phyloP scores from a whole-genome alignment of 2,113 vertebrate species.

The Aptenodytes patagonicus region DNA sequence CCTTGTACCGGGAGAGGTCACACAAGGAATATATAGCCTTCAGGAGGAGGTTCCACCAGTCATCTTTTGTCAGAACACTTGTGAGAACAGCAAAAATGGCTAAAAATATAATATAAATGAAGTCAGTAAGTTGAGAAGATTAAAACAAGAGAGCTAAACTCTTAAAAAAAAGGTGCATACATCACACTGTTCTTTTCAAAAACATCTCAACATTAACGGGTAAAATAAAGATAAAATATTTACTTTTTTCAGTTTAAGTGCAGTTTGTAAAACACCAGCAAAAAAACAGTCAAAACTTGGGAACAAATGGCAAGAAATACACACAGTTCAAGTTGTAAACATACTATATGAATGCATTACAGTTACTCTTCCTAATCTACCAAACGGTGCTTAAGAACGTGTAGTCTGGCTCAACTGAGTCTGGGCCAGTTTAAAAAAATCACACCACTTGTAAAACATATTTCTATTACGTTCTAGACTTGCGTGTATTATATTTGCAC shows the following conservation, averaged over 20 bases:
- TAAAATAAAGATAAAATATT: neutral
- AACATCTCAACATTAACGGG: neutral
- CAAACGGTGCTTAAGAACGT: neutral
- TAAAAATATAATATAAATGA: constrained; percentile 11
- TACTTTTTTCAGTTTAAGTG: neutral
- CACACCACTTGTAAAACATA: neutral
- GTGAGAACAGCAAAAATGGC: constrained; percentile 83
- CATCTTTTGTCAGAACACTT: constrained; percentile 90
- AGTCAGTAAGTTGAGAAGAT: neutral
- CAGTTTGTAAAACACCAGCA: neutral
- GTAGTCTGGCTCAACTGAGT: neutral
- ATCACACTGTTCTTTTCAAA: neutral
- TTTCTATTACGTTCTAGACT: neutral
- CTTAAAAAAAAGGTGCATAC: neutral
- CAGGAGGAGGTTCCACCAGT: constrained; percentile 95
- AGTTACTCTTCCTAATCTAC: neutral
- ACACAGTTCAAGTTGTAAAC: neutral
- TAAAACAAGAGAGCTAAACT: neutral
- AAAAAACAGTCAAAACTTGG: neutral
- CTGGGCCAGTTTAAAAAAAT: neutral
- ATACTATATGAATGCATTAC: neutral
- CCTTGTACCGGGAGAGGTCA: constrained; percentile 84
- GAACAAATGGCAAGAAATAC: neutral
- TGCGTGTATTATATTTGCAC: rapidly evolving
- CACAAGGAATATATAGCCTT: constrained; percentile 86